Evolutionary conservation across 2,888 invertebrate genomes (phyloP), one percentile per base, ranked within the genome.

Genomic region (Dolomedes plantarius): DNA sequence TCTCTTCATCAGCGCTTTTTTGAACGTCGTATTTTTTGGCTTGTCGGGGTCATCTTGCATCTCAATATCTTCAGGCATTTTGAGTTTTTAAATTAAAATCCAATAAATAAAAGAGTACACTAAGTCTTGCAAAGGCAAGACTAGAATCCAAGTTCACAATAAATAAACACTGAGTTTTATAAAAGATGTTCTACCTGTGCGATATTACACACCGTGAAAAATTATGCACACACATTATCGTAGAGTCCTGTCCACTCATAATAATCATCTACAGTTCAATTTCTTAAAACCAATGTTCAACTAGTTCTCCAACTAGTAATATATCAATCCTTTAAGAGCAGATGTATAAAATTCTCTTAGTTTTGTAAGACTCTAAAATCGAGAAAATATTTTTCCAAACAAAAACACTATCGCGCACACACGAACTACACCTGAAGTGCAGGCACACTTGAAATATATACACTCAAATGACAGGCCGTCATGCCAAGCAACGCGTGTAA

Each of bases 1-100:
- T 94, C 97, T 93, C 93, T 96, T 96, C 94, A 97, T 97, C 90
- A 97, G 94, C 90, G 95, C 96, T 92, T 97, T 97, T 94, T 97
- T 97, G 93, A 89, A 89, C 50, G 88, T 89, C n/a, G 89, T 78
- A 28, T 87, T 86, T 71, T 80, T 86, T 36, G 76, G 72, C 62
- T 50, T 79, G 64, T 79, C 86, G 19, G 72, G 72, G 56, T 73
- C 81, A 67, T 81, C 81, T 23, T 78, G 39, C 64, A 78, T 50
- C n/a, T 87, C 81, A 28, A 77, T 62, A 62, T 87, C 86, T 67
- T 87, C 86, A 11, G 81, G 80, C 86, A 87, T 81, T 31, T 67
- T 73, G 71, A 39, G 64, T 64, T 32, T 82, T 82, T 50, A 76
- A 27, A 41, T 19, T 29, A 81, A 71, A 76, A 76, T 65, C 65